Percentiles rank a stretch among this genome's conserved stretches.
phyloP scores from a whole-genome alignment of 2,888 invertebrate species.

The Julus scandinavius region DNA sequence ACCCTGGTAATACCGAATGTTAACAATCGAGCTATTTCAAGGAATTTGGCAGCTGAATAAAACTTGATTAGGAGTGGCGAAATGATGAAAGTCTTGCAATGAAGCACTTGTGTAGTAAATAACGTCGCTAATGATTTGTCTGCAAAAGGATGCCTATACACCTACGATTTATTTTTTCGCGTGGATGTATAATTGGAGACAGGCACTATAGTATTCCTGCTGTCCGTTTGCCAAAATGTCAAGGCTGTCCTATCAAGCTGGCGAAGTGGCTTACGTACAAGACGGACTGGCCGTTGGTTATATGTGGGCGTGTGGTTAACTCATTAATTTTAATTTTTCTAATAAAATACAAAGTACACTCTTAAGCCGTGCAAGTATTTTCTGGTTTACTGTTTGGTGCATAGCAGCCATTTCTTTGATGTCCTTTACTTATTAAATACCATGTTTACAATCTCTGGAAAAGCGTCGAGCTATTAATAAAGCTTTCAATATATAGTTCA shows the following conservation, averaged over 20 bases:
- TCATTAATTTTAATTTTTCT: not conserved
- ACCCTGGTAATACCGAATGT: not conserved
- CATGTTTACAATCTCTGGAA: not conserved
- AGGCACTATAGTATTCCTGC: not conserved
- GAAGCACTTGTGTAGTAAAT: not conserved
- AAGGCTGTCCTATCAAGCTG: not conserved
- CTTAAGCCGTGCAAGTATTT: not conserved
- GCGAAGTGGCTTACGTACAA: not conserved
- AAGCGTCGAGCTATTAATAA: not conserved
- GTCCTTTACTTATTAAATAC: not conserved
- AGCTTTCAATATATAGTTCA: slow-evolving; percentile 3
- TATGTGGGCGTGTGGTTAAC: not conserved
- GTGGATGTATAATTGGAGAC: not conserved
- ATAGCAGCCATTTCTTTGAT: not conserved
- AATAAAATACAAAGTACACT: not conserved
- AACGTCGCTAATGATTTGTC: not conserved
- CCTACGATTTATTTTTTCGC: slow-evolving; percentile 19
- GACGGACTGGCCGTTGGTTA: not conserved
- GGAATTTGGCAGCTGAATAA: not conserved
- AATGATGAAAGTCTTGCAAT: not conserved
- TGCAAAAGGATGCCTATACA: slow-evolving; percentile 27
- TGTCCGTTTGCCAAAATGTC: slow-evolving; percentile 5
- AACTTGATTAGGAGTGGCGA: not conserved
- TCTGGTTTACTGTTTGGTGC: not conserved
- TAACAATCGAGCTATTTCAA: not conserved